Base-by-base conservation (phyloP, 2,797 vertebrate species). In the Otolemur crassicaudatus region DNA sequence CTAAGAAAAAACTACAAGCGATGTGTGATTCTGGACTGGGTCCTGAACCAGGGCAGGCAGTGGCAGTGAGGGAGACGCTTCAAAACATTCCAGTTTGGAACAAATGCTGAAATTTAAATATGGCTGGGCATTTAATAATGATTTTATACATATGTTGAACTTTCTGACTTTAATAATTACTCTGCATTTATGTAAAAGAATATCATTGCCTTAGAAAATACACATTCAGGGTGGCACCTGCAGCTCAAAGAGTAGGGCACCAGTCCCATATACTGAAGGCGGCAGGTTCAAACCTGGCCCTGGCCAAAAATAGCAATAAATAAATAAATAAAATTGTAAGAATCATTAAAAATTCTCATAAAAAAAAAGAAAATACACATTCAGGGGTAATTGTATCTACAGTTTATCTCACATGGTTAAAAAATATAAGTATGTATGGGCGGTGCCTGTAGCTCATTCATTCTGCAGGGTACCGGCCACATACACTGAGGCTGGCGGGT, bases 91-190 rank as follows among this genome's bases (percentile, higher is more conserved):
- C 61, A 29, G 63, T 31, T 0, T 58, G 22, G 4, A 65, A 94
- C 14, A 77, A 87, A 90, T 73, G 46, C n/a, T 77, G 46, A 87
- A 75, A 82, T 75, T 16, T 77, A 25, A 56, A 67, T 79, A 29
- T 29, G 25, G 31, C 22, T 63, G 20, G 37, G 5, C 85, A 81
- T 60, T 34, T 61, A 3, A 1, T 82, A 77, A 73, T 16, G 23
- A 7, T 82, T 96, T 70, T 79, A 16, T 29, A 77, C 43, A 3
- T 43, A 43, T 12, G 27, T 67, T 83, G 76, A 93, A 90, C 75
- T 73, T 89, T 19, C 43, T 79, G 17, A 95, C 72, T 65, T 96
- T 91, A 96, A 25, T 46, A 90, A 91, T 46, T 92, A 49, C 63
- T 80, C 10, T 58, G 8, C 60, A 73, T 3, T 43, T 81, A 70